phyloP scores from a whole-genome alignment of 2,888 invertebrate genomes.

The Tipula confusa region DNA sequence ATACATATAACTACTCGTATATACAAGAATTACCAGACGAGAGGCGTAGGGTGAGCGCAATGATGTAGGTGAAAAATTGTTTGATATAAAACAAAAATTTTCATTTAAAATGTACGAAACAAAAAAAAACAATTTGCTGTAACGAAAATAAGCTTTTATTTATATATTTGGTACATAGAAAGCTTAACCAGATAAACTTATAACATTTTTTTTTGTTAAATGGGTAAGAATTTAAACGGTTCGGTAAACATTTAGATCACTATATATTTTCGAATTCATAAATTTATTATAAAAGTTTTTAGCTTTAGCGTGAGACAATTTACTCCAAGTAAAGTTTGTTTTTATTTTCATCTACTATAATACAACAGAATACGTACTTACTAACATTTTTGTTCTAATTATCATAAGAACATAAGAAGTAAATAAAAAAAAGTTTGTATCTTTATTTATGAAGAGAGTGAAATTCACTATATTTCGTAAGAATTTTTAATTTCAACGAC shows the following conservation, averaged over 20 bases:
- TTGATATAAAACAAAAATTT: background rate
- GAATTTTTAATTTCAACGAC: conserved; percentile 20
- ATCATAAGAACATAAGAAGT: background rate
- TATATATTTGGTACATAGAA: background rate
- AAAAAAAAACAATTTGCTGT: background rate
- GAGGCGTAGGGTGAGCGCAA: background rate
- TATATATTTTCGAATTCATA: background rate
- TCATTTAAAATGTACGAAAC: background rate
- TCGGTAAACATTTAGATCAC: conserved; percentile 12
- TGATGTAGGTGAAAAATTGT: background rate
- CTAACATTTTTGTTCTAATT: background rate
- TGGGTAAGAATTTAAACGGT: conserved; percentile 5
- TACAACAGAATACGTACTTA: background rate
- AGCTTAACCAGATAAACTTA: background rate
- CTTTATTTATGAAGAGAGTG: no score
- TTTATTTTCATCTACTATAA: background rate
- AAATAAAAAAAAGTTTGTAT: no score
- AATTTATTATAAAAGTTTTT: background rate
- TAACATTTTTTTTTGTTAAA: background rate
- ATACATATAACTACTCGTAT: background rate
- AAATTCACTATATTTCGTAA: background rate
- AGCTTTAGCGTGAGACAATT: background rate
- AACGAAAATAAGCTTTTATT: background rate
- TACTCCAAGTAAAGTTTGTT: background rate
- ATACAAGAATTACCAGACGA: background rate